Conservation (phyloP, 2,888 invertebrate species). For the Melanotus villosus region DNA sequence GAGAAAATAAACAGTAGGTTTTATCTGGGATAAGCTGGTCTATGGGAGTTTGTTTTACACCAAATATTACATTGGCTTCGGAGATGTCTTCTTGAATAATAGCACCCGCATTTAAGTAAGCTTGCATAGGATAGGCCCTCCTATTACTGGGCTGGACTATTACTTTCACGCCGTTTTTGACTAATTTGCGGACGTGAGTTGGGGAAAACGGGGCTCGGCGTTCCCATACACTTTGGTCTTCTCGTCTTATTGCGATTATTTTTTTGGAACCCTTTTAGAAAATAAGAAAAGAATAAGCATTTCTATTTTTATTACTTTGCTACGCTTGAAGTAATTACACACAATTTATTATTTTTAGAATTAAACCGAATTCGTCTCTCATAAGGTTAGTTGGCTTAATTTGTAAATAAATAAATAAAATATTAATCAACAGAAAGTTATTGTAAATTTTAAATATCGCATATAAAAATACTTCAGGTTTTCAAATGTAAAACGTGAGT, state of each 20-base stretch:
- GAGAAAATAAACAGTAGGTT: slow-evolving; percentile 99
- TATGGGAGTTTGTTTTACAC: slow-evolving; percentile 96
- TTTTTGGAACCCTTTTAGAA: slow-evolving; percentile 64
- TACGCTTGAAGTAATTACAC: too few relatives aligned
- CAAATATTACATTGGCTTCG: slow-evolving; percentile 96
- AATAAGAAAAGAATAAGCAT: slow-evolving; percentile 8
- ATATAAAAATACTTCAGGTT: too few relatives aligned
- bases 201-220: slow-evolving; percentile 96
- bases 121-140: slow-evolving; percentile 97
- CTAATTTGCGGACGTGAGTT: slow-evolving; percentile 88
- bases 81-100: slow-evolving; percentile 96
- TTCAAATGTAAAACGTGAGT: too few relatives aligned
- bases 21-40: slow-evolving; percentile 95
- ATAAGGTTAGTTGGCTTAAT: too few relatives aligned
- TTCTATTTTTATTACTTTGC: too few relatives aligned
- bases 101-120: slow-evolving; percentile 94
- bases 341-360: too few relatives aligned
- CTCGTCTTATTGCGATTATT: slow-evolving; percentile 88
- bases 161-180: slow-evolving; percentile 91
- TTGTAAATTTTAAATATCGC: too few relatives aligned
- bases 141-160: slow-evolving; percentile 99
- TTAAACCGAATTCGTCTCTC: too few relatives aligned
- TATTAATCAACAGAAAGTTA: too few relatives aligned
- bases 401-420: too few relatives aligned
- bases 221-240: slow-evolving; percentile 97